Base-by-base conservation (phyloP, 2,888 invertebrate genomes). In the Parnassius glacialis region DNA sequence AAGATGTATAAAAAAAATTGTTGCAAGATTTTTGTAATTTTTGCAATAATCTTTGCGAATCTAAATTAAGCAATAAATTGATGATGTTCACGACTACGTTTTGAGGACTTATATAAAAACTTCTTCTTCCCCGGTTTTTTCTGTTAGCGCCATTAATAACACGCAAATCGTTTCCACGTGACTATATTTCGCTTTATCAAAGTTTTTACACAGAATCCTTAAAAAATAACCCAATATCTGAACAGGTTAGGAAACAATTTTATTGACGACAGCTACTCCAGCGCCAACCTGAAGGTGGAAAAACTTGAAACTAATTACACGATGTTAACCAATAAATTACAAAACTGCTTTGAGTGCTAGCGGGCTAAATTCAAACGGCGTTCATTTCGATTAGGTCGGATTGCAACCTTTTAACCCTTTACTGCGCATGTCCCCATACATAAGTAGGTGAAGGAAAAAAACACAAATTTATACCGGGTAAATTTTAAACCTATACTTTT, bases 401-500 rank as follows among this genome's bases (percentile, higher is more conserved):
- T 78, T 67, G 62, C 57, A 69, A 66, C 45, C 63, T 65, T 74
- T 87, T 84, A 90, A 89, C 90, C 90, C 90, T 90, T 90, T 89
- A 87, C 86, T 90, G 90, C 90, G 90, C 90, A 91, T 90, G 90
- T 78, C 87, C 69, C 78, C 86, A 86, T 88, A 89, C 88, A 87
- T 85, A 89, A 89, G 89, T 88, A 88, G 84, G 79, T 81, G 78
- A 81, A 78, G 79, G 88, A 90, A 91, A 91, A 92, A 92, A 92
- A 92, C 89, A 87, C 90, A 87, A 91, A 88, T 90, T 90, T 91
- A 90, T 90, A 88, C 91, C 91, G 91, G 91, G 91, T 79, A 91
- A 92, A 90, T 88, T 90, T 91, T 90, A 90, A 90, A 90, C 83
- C 88, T 91, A 91, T 91, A 90, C 90, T 91, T 92, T 91, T 91